These are phyloP conservation scores for Sinocyclocheilus rhinocerous DNA, from an alignment of 2,113 vertebrate genomes.

Conservation along the genomic window DNA sequence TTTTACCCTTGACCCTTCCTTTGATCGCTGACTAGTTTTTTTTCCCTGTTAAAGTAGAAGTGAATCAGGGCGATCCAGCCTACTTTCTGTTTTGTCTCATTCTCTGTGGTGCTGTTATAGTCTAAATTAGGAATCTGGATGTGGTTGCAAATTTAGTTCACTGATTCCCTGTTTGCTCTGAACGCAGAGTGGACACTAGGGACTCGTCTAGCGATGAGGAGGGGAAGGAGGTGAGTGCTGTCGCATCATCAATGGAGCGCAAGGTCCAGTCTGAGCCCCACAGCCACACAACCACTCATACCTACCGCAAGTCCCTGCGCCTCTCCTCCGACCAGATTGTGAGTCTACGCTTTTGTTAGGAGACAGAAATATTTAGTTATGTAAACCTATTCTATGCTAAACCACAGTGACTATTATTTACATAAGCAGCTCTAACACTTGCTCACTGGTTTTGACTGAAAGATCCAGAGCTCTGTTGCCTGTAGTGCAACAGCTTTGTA, in stretches of 20 bases:
- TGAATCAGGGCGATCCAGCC: conserved; percentile 9
- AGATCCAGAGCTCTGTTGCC: conserved; percentile 5
- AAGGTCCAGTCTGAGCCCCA: conserved; percentile 65
- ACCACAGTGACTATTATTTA: neutral
- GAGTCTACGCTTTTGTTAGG: conserved; percentile 63
- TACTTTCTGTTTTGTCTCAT: conserved; percentile 17
- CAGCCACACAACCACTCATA: conserved; percentile 69
- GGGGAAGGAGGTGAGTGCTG: conserved; percentile 84
- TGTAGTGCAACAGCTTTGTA: neutral
- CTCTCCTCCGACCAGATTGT: conserved; percentile 95
- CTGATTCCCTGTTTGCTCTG: conserved; percentile 4
- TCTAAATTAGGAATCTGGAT: conserved; percentile 10
- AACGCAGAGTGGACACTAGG: conserved; percentile 77
- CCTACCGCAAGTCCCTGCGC: conserved; percentile 95
- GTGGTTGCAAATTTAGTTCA: neutral
- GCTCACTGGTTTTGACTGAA: neutral
- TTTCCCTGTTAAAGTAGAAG: neutral
- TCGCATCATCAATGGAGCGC: conserved; percentile 75
- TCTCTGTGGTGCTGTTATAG: neutral
- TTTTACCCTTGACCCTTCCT: neutral
- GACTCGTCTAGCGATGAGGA: conserved; percentile 93
- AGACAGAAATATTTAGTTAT: neutral
- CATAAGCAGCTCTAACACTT: neutral
- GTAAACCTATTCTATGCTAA: neutral
- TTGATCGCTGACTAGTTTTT: neutral